Evolutionary conservation across 2,888 invertebrate species (phyloP).

Genomic region (Quadroppia sp.): DNA sequence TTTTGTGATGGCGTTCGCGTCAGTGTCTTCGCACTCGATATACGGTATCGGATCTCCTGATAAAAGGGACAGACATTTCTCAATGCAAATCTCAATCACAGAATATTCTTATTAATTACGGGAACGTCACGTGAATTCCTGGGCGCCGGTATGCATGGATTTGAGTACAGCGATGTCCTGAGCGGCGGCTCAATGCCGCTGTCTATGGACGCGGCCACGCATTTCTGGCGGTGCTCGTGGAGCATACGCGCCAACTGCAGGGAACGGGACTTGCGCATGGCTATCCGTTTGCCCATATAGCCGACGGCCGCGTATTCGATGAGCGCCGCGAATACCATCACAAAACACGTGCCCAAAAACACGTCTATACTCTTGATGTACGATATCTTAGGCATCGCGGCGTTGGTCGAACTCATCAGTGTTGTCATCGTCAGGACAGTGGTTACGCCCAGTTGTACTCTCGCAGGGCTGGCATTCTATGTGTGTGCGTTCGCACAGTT

Average conservation of each 20-base stretch:
- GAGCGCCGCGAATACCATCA: conserved; percentile 97
- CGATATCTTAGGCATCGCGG: conserved; percentile 93
- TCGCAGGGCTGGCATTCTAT: conserved; percentile 82
- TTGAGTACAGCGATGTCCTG: not conserved
- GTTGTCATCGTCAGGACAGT: conserved; percentile 82
- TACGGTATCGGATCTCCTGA: conserved; percentile 17
- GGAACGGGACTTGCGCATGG: conserved; percentile 69
- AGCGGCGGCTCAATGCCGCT: conserved; percentile 2
- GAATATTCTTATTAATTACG: not conserved
- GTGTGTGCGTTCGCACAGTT: not conserved
- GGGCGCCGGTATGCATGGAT: conserved; percentile 14
- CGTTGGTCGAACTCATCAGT: conserved; percentile 92
- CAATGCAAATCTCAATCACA: no score
- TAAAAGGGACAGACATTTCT: no score
- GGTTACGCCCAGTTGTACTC: conserved; percentile 88
- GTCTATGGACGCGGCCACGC: conserved; percentile 41
- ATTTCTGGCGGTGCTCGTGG: conserved; percentile 46
- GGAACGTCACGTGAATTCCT: no score
- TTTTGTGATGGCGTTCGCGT: not conserved
- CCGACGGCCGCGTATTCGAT: conserved; percentile 97
- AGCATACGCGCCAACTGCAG: conserved; percentile 47
- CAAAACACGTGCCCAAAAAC: conserved; percentile 73
- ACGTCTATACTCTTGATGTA: conserved; percentile 98
- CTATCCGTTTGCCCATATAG: conserved; percentile 94
- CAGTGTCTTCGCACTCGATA: conserved; percentile 3